A percentile compares a stretch with the other conserved stretches of the same genome.
phyloP scores from a whole-genome alignment of 2,888 invertebrate genomes.

The Nycteola revayana region DNA sequence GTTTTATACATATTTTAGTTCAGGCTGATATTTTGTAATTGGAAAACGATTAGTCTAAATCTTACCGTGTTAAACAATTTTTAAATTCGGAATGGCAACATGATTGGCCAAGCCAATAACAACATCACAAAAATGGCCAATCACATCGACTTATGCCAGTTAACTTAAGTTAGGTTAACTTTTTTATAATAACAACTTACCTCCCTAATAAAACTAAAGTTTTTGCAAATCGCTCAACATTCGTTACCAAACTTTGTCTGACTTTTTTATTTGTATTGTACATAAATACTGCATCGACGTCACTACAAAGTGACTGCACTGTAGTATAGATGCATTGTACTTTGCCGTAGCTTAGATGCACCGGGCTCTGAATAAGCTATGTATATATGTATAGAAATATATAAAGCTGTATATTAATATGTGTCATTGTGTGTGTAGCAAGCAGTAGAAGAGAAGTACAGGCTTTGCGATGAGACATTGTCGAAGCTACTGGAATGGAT shows the following conservation, averaged over 20 bases:
- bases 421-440: slow-evolving; percentile 83
- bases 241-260: too few relatives aligned
- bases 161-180: too few relatives aligned
- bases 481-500: slow-evolving; percentile 94
- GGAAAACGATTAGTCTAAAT: too few relatives aligned
- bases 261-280: slow-evolving; percentile 6
- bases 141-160: too few relatives aligned
- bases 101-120: too few relatives aligned
- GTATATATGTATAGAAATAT: slow-evolving; percentile 14
- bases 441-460: slow-evolving; percentile 97
- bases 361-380: slow-evolving; percentile 28
- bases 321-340: slow-evolving; percentile 44
- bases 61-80: too few relatives aligned
- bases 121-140: too few relatives aligned
- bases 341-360: slow-evolving; percentile 38
- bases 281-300: slow-evolving; percentile 4
- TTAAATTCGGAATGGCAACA: too few relatives aligned
- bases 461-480: slow-evolving; percentile 93
- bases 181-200: too few relatives aligned
- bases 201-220: too few relatives aligned
- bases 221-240: slow-evolving; percentile 17
- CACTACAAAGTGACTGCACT: slow-evolving; percentile 37
- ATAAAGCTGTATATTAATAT: slow-evolving; percentile 14
- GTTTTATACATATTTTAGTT: too few relatives aligned
- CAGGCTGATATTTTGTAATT: too few relatives aligned